These are phyloP conservation scores for Amphimedon queenslandica DNA, from an alignment of 37 sponge, comb jelly and placozoan genomes.

Conservation along the genomic window DNA sequence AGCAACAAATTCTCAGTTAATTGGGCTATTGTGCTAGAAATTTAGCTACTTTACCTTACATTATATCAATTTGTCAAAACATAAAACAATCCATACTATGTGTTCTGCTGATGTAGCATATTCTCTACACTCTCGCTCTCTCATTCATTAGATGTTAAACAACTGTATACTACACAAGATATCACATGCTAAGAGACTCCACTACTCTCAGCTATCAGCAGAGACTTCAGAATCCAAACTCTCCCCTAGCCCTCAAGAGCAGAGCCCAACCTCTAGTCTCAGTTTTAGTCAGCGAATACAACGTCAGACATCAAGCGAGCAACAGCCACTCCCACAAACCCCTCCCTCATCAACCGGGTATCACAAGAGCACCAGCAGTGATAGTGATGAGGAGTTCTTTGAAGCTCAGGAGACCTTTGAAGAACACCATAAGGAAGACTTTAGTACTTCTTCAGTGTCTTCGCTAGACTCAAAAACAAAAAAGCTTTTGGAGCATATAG, in stretches of 20 bases:
- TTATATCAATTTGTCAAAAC: no score
- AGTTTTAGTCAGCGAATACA: not conserved
- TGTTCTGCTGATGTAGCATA: not conserved
- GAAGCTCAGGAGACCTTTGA: constrained; percentile 62
- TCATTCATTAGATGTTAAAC: constrained; percentile 92
- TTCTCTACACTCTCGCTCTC: no score
- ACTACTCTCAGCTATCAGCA: not conserved
- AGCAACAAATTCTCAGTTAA: no score
- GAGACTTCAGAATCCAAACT: not conserved
- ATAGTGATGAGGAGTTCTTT: constrained; percentile 70
- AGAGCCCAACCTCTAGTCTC: constrained; percentile 20
- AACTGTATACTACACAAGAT: constrained; percentile 78
- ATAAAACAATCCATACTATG: no score
- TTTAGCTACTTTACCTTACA: no score
- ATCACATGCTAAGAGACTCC: not conserved
- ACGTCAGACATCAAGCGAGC: not conserved
- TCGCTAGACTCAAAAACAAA: not conserved
- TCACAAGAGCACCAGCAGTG: not conserved
- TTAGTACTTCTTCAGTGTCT: not conserved
- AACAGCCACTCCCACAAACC: not conserved
- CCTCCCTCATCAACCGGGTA: not conserved
- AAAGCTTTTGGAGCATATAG: no score
- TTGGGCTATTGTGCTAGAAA: no score
- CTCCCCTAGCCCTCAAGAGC: not conserved
- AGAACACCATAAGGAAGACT: no score